Conservation (phyloP, 2,113 vertebrate genomes). For the Carassius gibelio region DNA sequence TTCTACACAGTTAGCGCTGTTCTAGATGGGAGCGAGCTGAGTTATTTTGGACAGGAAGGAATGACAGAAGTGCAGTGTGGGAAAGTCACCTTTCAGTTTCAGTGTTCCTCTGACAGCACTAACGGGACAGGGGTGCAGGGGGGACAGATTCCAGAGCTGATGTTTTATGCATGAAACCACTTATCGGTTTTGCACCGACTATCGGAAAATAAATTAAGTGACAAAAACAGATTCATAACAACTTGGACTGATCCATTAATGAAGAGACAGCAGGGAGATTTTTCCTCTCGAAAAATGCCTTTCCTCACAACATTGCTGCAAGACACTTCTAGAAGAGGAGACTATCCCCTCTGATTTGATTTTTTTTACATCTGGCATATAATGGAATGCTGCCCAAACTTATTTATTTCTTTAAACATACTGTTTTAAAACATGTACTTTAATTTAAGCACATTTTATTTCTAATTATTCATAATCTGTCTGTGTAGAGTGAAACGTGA, state of each 20-base stretch:
- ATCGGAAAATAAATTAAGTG: no score
- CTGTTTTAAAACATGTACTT: constrained; percentile 55
- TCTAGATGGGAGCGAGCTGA: constrained; percentile 91
- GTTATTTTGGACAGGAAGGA: constrained; percentile 98
- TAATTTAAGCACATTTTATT: constrained; percentile 80
- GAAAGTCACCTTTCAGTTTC: constrained; percentile 96
- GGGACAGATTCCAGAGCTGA: constrained; percentile 96
- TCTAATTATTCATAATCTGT: constrained; percentile 73
- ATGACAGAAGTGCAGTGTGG: constrained; percentile 97
- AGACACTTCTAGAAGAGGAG: neutral
- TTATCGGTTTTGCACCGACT: no score
- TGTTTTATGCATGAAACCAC: constrained; percentile 88
- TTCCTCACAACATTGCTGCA: constrained; percentile 4
- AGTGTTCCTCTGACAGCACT: constrained; percentile 98
- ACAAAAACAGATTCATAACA: no score
- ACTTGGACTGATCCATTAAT: constrained; percentile 20
- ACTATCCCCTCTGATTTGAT: neutral
- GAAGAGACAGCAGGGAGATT: neutral
- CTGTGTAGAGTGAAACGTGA: constrained; percentile 62
- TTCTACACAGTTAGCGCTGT: constrained; percentile 96
- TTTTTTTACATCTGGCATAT: constrained; percentile 37
- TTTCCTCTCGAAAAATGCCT: constrained; percentile 16
- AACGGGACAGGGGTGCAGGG: constrained; percentile 98
- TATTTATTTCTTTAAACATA: constrained; percentile 77
- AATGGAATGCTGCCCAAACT: constrained; percentile 79